Percentiles rank a stretch among this genome's conserved stretches.
phyloP scores from a whole-genome alignment of 2,888 invertebrate species.

The Lasioglossum morio region DNA sequence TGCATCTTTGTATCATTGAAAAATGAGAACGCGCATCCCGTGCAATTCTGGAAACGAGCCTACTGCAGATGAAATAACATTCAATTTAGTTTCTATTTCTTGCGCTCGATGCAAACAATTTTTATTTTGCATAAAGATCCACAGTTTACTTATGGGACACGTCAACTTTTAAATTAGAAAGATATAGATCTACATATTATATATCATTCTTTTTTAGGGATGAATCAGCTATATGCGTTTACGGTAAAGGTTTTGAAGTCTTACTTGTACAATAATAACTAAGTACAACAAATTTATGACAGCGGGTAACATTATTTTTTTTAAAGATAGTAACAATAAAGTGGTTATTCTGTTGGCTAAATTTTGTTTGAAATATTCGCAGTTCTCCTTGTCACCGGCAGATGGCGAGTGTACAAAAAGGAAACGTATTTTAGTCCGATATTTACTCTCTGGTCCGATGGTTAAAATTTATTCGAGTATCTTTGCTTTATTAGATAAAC shows the following conservation, averaged over 20 bases:
- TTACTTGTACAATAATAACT: slow-evolving; percentile 51
- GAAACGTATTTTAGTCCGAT: background rate
- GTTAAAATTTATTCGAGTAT: background rate
- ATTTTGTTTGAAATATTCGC: background rate
- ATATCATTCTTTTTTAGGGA: slow-evolving; percentile 71
- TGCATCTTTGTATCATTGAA: no score
- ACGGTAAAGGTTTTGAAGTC: slow-evolving; percentile 86
- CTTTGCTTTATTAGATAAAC: background rate
- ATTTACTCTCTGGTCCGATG: no score
- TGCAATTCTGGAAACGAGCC: no score
- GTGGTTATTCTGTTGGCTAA: background rate
- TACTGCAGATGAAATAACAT: no score
- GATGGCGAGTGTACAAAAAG: slow-evolving; percentile 34
- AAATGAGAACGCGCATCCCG: no score
- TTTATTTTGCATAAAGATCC: no score
- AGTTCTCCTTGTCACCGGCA: background rate
- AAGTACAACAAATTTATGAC: background rate
- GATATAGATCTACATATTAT: slow-evolving; percentile 2
- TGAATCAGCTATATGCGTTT: slow-evolving; percentile 83
- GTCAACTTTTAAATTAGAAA: background rate
- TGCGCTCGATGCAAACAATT: no score
- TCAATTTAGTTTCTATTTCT: no score
- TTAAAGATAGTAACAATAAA: background rate
- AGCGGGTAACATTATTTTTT: background rate
- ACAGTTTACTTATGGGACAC: no score